Percentiles rank a stretch among this genome's conserved stretches.
These are phyloP conservation scores for Cryptocephalus moraei DNA, from an alignment of 2,888 invertebrate genomes.

Conservation along the genomic window DNA sequence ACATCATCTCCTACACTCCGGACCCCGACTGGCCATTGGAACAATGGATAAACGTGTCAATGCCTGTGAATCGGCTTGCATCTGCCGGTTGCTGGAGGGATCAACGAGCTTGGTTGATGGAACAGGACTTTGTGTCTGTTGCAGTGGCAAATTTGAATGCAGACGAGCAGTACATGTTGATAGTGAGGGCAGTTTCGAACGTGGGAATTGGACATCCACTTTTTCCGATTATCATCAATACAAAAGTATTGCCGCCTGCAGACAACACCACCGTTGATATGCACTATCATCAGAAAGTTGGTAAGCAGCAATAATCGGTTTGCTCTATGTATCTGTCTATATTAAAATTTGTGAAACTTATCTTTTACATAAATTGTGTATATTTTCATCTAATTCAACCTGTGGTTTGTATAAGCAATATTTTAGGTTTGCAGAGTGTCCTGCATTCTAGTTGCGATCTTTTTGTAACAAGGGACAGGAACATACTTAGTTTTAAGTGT, in stretches of 20 bases:
- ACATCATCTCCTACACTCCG: constrained; percentile 46
- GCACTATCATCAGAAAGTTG: constrained; percentile 30
- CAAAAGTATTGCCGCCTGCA: constrained; percentile 7
- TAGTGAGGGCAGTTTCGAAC: constrained; percentile 41
- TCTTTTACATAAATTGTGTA: too few species aligned
- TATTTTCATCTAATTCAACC: too few species aligned
- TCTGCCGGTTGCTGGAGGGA: background rate
- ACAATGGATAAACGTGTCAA: constrained; percentile 30
- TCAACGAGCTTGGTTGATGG: too few species aligned
- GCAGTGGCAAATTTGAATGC: constrained; percentile 35
- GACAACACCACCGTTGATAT: constrained; percentile 7
- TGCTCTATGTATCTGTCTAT: too few species aligned
- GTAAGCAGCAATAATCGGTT: constrained; percentile 14
- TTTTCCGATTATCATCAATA: constrained; percentile 19
- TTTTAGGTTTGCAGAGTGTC: too few species aligned
- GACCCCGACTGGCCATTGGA: constrained; percentile 35
- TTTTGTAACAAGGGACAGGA: too few species aligned
- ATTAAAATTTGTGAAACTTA: too few species aligned
- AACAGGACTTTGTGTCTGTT: constrained; percentile 13
- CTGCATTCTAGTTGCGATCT: too few species aligned
- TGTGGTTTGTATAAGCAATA: too few species aligned
- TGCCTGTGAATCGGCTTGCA: constrained; percentile 19
- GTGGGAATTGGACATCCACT: constrained; percentile 40
- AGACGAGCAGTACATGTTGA: constrained; percentile 39
- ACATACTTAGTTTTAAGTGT: too few species aligned